Evolutionary conservation across 2,113 vertebrate species (phyloP).

Genomic region (Misgurnus anguillicaudatus): DNA sequence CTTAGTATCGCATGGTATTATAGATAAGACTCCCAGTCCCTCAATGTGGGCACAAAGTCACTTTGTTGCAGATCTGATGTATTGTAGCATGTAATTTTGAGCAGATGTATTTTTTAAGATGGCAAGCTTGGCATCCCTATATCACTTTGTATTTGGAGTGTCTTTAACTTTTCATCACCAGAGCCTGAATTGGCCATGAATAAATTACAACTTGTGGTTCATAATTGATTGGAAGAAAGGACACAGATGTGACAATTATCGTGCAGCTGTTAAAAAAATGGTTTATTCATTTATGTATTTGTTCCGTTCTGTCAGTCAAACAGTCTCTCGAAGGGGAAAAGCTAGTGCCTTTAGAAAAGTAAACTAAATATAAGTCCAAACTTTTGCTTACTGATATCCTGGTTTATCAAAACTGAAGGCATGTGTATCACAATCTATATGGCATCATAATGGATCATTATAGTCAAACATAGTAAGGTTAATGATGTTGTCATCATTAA

Average conservation of each 20-base stretch:
- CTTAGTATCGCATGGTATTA: not conserved
- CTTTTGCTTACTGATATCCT: slow-evolving; percentile 14
- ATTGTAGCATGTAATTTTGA: slow-evolving; percentile 37
- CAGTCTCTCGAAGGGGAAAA: slow-evolving; percentile 8
- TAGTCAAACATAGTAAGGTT: slow-evolving; percentile 75
- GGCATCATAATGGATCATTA: slow-evolving; percentile 70
- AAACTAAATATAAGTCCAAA: slow-evolving; percentile 11
- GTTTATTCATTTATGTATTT: slow-evolving; percentile 37
- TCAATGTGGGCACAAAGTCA: not conserved
- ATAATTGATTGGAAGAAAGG: slow-evolving; percentile 63
- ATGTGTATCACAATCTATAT: slow-evolving; percentile 60
- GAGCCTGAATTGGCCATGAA: slow-evolving; percentile 55
- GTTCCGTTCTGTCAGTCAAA: slow-evolving; percentile 15
- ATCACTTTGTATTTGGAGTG: slow-evolving; percentile 40
- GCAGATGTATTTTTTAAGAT: slow-evolving; percentile 56
- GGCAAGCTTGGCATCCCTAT: slow-evolving; percentile 41
- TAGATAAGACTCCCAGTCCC: not conserved
- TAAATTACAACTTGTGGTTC: slow-evolving; percentile 58
- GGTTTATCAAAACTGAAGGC: slow-evolving; percentile 26
- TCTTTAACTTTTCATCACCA: slow-evolving; percentile 47
- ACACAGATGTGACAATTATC: slow-evolving; percentile 62
- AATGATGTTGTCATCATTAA: slow-evolving; percentile 72
- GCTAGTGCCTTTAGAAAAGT: slow-evolving; percentile 14
- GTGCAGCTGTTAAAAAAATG: slow-evolving; percentile 45
- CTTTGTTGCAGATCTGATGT: slow-evolving; percentile 14